These are phyloP conservation scores for Rhabdornis inornatus DNA, from an alignment of 2,113 vertebrate species.

Conservation along the genomic window DNA sequence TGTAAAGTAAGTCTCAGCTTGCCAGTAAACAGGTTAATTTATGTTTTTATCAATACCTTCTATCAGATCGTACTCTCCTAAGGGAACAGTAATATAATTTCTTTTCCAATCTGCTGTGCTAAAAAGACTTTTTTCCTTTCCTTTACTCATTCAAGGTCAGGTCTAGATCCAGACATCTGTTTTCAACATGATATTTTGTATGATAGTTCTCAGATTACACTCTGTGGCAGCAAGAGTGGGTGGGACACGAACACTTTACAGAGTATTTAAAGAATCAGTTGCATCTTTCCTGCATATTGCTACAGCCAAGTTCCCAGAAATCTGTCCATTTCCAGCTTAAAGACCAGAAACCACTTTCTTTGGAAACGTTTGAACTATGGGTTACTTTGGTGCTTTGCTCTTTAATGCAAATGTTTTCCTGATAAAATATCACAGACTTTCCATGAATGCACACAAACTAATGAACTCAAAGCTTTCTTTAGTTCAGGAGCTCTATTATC, in stretches of 20 bases:
- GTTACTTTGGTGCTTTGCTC: background rate
- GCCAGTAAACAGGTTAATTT: background rate
- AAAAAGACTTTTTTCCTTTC: background rate
- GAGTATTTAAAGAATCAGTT: background rate
- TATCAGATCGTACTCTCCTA: background rate
- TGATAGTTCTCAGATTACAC: background rate
- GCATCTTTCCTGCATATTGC: background rate
- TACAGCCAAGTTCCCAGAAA: background rate
- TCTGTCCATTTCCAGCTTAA: background rate
- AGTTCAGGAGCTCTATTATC: background rate
- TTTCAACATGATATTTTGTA: background rate
- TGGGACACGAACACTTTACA: background rate
- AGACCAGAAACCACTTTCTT: background rate
- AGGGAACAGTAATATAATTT: background rate
- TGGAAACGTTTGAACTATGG: background rate
- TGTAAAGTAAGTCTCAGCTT: background rate
- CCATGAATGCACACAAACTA: background rate
- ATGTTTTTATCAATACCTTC: background rate
- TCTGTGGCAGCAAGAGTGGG: background rate
- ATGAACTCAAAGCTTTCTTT: background rate
- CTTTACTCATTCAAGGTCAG: background rate
- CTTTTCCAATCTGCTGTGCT: background rate
- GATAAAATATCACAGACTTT: background rate
- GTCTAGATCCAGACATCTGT: constrained; percentile 11
- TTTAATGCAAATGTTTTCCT: background rate